Conservation (phyloP, 2,797 vertebrate genomes). For the Poecile montanus region DNA sequence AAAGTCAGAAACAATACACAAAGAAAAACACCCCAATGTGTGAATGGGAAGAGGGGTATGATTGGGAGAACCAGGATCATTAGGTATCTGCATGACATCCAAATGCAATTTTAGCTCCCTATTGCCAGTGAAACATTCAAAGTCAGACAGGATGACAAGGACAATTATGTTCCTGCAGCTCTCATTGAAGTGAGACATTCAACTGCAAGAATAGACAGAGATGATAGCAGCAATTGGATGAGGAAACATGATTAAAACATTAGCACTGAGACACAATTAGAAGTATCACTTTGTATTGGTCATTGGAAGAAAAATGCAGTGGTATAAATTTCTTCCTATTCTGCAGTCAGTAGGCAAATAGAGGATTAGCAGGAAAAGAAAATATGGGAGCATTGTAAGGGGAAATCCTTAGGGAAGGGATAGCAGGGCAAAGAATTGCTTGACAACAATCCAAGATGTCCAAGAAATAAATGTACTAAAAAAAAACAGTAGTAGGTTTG, state of each 20-base stretch:
- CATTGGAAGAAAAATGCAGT: background rate
- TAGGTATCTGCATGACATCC: background rate
- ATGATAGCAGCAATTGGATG: background rate
- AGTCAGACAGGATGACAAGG: background rate
- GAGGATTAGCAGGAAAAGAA: background rate
- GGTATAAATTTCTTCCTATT: background rate
- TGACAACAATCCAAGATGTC: background rate
- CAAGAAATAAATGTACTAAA: slow-evolving; percentile 4
- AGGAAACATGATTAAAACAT: background rate
- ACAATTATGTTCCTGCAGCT: background rate
- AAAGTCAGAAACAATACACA: background rate
- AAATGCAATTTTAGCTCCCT: background rate
- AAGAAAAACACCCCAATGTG: background rate
- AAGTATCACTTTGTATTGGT: background rate
- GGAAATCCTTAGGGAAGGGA: background rate
- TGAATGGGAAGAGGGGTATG: background rate
- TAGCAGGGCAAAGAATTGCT: background rate
- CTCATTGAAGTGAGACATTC: background rate
- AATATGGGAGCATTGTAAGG: background rate
- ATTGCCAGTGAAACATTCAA: background rate
- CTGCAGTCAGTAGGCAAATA: background rate
- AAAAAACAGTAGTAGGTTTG: background rate
- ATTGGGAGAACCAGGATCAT: background rate
- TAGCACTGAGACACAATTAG: background rate
- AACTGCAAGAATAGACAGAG: background rate